Percentiles rank a stretch among this genome's conserved stretches.
Conservation (phyloP, 92 coral and sea anemone species). For the Isaurus tuberculatus region DNA sequence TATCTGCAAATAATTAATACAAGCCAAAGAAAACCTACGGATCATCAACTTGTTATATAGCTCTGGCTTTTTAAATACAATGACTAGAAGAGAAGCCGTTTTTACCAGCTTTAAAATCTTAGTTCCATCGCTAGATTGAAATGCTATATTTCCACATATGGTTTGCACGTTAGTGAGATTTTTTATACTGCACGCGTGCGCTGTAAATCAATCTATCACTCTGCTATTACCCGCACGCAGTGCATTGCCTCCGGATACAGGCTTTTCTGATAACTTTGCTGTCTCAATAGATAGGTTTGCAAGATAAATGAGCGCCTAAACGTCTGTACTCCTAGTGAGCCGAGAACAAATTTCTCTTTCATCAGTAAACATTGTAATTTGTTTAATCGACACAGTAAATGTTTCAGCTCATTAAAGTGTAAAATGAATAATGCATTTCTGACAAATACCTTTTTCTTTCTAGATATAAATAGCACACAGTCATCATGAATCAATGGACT, state of each 20-base stretch:
- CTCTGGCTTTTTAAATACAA: no score
- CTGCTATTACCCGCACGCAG: neutral
- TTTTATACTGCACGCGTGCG: neutral
- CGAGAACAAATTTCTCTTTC: slow-evolving; percentile 7
- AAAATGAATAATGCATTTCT: neutral
- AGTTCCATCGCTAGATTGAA: neutral
- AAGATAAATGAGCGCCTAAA: neutral
- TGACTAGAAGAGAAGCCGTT: no score
- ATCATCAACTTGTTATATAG: no score
- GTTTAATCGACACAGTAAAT: neutral
- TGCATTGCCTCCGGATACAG: slow-evolving; percentile 13
- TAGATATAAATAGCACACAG: neutral
- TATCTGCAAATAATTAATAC: no score
- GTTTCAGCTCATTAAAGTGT: no score
- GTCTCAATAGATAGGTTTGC: neutral
- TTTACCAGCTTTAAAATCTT: neutral
- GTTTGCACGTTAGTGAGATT: neutral
- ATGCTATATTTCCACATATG: neutral
- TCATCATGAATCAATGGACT: neutral
- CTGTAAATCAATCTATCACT: slow-evolving; percentile 9
- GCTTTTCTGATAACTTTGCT: neutral
- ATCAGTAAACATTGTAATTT: neutral
- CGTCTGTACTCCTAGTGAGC: neutral
- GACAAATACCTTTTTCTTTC: neutral
- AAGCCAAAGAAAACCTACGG: no score